Percentiles rank a stretch among this genome's conserved stretches.
Evolutionary conservation across 30 jellyfish, hydroid and myxozoan genomes (phyloP).

Genomic region (Aurelia aurita complex sp. Pacific): DNA sequence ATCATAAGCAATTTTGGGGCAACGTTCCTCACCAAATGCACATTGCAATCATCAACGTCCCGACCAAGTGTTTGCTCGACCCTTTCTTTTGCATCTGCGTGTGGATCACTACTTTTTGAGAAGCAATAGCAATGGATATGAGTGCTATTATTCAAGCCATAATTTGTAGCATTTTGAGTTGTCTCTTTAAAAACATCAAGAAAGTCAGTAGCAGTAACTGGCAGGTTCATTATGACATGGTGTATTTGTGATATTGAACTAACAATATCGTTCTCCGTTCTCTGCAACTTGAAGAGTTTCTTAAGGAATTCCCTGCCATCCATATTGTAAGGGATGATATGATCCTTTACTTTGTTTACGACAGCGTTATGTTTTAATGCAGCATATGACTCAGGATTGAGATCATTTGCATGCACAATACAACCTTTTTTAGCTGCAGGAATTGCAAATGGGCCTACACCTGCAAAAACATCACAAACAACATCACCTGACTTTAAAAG

Average conservation of each 20-base stretch:
- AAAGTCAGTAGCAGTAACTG: slow-evolving; percentile 90
- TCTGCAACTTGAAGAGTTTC: slow-evolving; percentile 1
- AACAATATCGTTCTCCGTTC: not conserved
- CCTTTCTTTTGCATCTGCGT: slow-evolving; percentile 58
- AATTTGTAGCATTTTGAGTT: not conserved
- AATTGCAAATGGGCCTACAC: slow-evolving; percentile 99
- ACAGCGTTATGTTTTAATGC: slow-evolving; percentile 70
- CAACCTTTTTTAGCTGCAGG: slow-evolving; percentile 95
- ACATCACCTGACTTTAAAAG: slow-evolving; percentile 61
- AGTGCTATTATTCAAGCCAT: not conserved
- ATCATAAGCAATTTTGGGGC: slow-evolving; percentile 96
- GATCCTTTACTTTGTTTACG: slow-evolving; percentile 65
- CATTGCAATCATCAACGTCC: slow-evolving; percentile 32
- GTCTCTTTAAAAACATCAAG: slow-evolving; percentile 71
- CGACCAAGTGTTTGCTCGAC: slow-evolving; percentile 47
- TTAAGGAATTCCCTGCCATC: slow-evolving; percentile 85
- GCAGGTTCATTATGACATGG: slow-evolving; percentile 95
- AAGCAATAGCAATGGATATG: slow-evolving; percentile 88
- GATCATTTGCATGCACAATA: slow-evolving; percentile 90
- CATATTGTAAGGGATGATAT: slow-evolving; percentile 50
- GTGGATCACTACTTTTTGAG: slow-evolving; percentile 71
- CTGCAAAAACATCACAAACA: slow-evolving; percentile 97
- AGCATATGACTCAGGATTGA: slow-evolving; percentile 71
- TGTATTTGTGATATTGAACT: not conserved
- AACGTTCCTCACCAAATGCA: slow-evolving; percentile 86